Conservation (phyloP, 1,140 invertebrate species). For the Dinoponera quadriceps region DNA sequence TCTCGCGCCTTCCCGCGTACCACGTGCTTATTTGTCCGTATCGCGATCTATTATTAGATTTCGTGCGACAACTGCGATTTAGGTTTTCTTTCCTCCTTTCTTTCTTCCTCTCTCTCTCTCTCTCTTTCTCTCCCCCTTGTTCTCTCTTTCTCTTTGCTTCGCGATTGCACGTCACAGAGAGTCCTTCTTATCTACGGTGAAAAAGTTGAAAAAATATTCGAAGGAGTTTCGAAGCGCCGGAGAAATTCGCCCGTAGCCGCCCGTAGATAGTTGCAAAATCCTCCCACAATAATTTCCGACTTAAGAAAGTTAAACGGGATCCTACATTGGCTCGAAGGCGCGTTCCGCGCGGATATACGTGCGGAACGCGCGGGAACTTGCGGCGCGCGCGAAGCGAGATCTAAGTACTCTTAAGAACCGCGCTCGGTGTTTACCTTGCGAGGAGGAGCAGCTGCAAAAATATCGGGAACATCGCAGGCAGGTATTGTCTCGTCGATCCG, state of each 20-base stretch:
- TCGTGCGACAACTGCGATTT: no score
- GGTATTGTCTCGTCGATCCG: slow-evolving; percentile 32
- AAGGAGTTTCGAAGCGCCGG: slow-evolving; percentile 26
- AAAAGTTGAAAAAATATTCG: slow-evolving; percentile 50
- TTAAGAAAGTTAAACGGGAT: slow-evolving; percentile 58
- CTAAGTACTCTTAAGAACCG: slow-evolving; percentile 55
- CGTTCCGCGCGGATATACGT: background rate
- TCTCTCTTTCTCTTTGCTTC: no score
- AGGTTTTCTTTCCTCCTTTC: no score
- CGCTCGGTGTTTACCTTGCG: slow-evolving; percentile 35
- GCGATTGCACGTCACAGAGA: no score
- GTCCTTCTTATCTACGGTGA: no score
- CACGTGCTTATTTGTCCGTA: no score
- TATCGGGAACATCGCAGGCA: slow-evolving; percentile 52
- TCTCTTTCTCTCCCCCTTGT: no score
- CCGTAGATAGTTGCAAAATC: slow-evolving; percentile 50
- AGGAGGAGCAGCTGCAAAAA: slow-evolving; percentile 61
- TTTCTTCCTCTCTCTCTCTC: no score
- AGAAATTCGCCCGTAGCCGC: slow-evolving; percentile 34
- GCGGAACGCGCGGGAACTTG: slow-evolving; percentile 29
- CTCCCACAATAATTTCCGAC: slow-evolving; percentile 50
- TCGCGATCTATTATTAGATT: no score
- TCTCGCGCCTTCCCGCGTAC: no score
- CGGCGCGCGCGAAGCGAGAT: slow-evolving; percentile 36
- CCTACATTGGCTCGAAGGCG: slow-evolving; percentile 45